Base-by-base conservation (phyloP, 2,888 invertebrate genomes). In the Hanleya hanleyi region DNA sequence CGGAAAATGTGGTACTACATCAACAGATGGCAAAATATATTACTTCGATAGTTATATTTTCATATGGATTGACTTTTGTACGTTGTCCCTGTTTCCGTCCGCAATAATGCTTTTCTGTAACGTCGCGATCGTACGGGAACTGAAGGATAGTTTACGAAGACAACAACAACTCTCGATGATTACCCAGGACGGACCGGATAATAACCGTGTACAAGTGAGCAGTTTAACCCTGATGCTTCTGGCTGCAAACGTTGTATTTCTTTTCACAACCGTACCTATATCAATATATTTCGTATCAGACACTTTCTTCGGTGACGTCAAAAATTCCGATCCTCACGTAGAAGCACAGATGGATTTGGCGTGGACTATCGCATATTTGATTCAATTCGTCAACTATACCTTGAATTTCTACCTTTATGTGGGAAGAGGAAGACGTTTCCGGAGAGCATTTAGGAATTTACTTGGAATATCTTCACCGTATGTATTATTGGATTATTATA, bases 341-440 rank as follows among this genome's bases (percentile, higher is more conserved):
- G 29, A 62, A 9, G 73, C 75, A 2, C 47, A 68, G 36, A 71
- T 81, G 66, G 78, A 81, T 29, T 61, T 81, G 0, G 76, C 74
- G 0, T 76, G 77, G 76, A 77, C 76, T 22, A 71, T 80, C 0
- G 69, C 70, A 2, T 81, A 81, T 37, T 36, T 83, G 7, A 51
- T 81, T 26, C 76, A 79, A 41, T 80, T 75, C 67, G 75, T 80
- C 3, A 81, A 83, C 62, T 83, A 77, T 41, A 71, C 79, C 38
- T 65, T 78, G 32, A 83, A 83, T 67, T 83, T 83, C 67, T 83
- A 80, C 38, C 67, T 81, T n/a, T 83, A 83, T 64, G 78, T 80
- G 15, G 77, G 77, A 0, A 77, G 57, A 57, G 57, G 57, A 57
- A 22, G 26, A 4, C 22, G 57, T 29, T 57, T 57, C 32, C 57